phyloP scores from a whole-genome alignment of 2,113 vertebrate genomes.

The Proterorhinus semilunaris region DNA sequence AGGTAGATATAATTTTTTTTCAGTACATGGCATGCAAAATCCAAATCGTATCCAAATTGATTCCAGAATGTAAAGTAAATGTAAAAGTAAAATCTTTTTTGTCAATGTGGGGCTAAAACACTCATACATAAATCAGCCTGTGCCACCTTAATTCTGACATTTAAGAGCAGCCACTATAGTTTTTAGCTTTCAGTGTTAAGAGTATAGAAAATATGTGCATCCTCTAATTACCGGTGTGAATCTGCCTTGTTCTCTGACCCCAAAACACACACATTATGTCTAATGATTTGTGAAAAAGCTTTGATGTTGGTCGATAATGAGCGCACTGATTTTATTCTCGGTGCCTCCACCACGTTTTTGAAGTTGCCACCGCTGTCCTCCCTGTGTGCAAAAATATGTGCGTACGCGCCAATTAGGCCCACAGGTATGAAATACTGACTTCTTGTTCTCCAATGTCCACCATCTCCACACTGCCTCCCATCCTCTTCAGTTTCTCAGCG shows the following conservation, averaged over 20 bases:
- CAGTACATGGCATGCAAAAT: background rate
- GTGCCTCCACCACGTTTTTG: background rate
- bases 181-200: constrained; percentile 1
- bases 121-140: background rate
- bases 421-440: constrained; percentile 64
- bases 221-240: constrained; percentile 14
- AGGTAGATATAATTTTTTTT: background rate
- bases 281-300: constrained; percentile 36
- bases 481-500: constrained; percentile 72
- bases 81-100: background rate
- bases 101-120: background rate
- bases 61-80: background rate
- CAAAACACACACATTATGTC: background rate
- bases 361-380: background rate
- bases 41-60: background rate
- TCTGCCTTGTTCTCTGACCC: constrained; percentile 11
- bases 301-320: constrained; percentile 32
- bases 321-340: constrained; percentile 11
- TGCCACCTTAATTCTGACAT: background rate
- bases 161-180: constrained; percentile 2
- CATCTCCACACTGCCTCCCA: constrained; percentile 79
- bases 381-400: constrained; percentile 4
- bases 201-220: background rate
- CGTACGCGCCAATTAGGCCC: background rate
- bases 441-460: constrained; percentile 79